These are phyloP conservation scores for Copidosoma aretas DNA, from an alignment of 2,888 invertebrate genomes.

Conservation along the genomic window DNA sequence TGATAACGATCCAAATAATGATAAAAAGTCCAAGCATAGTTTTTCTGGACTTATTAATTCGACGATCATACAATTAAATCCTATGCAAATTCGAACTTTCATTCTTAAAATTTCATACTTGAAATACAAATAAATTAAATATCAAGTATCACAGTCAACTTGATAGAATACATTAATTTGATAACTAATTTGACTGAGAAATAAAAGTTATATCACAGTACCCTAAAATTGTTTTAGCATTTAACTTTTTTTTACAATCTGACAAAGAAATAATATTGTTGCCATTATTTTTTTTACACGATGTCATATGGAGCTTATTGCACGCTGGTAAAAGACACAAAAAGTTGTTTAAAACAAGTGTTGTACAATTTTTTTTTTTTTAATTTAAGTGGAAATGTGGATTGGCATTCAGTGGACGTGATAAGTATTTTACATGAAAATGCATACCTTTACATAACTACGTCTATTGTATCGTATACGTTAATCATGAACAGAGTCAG, in stretches of 20 bases:
- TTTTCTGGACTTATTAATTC: constrained; percentile 19
- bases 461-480: background rate
- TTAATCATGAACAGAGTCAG: background rate
- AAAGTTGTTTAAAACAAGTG: too few species aligned
- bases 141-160: background rate
- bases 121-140: background rate
- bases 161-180: background rate
- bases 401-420: too few species aligned
- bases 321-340: too few species aligned
- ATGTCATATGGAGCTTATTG: too few species aligned
- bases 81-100: constrained; percentile 79
- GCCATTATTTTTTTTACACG: too few species aligned
- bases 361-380: too few species aligned
- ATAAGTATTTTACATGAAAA: too few species aligned
- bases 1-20: constrained; percentile 45
- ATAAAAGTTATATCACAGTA: too few species aligned
- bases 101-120: constrained; percentile 62
- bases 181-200: background rate
- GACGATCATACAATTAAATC: constrained; percentile 52
- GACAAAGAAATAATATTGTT: too few species aligned
- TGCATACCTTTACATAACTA: background rate
- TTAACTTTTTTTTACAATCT: too few species aligned
- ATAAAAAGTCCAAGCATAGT: background rate
- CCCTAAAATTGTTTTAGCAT: too few species aligned
- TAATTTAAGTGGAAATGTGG: too few species aligned